A percentile compares a stretch with the other conserved stretches of the same genome.
Evolutionary conservation across 1,140 invertebrate genomes (phyloP).

Genomic region (Latrodectus geometricus): DNA sequence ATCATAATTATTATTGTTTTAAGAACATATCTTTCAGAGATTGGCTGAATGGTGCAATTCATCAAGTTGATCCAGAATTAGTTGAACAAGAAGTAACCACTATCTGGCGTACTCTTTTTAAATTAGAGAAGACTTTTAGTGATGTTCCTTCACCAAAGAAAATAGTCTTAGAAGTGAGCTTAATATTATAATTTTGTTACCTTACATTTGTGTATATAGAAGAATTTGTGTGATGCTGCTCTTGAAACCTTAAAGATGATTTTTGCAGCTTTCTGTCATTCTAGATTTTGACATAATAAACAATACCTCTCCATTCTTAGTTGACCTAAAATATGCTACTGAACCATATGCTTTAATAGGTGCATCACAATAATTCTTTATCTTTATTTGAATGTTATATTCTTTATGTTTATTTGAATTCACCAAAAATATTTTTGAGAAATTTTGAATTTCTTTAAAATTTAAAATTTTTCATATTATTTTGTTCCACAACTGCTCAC

Average conservation of each 20-base stretch:
- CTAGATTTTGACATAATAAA: slow-evolving; percentile 2
- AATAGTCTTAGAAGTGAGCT: slow-evolving; percentile 70
- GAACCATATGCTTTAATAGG: neutral
- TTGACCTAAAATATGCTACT: neutral
- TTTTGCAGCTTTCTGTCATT: no score
- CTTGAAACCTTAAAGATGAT: no score
- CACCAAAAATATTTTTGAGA: neutral
- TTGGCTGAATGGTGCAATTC: slow-evolving; percentile 87
- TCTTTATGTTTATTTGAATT: neutral
- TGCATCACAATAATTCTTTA: neutral
- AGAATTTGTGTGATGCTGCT: no score
- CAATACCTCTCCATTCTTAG: neutral
- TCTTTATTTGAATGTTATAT: neutral
- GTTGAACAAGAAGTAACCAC: slow-evolving; percentile 86
- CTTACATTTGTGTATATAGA: no score
- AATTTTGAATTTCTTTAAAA: neutral
- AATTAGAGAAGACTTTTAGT: slow-evolving; percentile 88
- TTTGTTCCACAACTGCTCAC: neutral
- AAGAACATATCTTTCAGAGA: slow-evolving; percentile 64
- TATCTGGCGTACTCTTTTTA: slow-evolving; percentile 85
- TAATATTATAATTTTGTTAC: no score
- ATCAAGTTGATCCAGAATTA: slow-evolving; percentile 86
- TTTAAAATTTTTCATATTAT: neutral
- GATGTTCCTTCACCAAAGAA: slow-evolving; percentile 74
- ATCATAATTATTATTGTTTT: neutral